phyloP scores from a whole-genome alignment of 2,888 invertebrate species.

The Eumacrocentrus americanus region DNA sequence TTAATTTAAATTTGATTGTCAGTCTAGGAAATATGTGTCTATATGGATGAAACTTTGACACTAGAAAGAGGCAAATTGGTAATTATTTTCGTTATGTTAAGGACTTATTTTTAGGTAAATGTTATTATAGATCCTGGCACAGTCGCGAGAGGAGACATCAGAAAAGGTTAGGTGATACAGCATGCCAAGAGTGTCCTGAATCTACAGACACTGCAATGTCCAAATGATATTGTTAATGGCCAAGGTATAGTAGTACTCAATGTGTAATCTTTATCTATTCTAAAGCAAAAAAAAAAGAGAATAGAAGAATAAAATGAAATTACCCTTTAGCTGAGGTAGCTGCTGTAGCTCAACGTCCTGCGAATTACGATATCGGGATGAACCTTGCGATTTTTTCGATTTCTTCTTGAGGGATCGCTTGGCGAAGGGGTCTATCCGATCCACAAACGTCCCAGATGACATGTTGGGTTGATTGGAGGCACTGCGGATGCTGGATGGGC shows the following conservation, averaged over 20 bases:
- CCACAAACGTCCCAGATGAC: conserved; percentile 89
- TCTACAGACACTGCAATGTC: conserved; percentile 5
- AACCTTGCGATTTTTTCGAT: conserved; percentile 98
- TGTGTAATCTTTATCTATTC: background rate
- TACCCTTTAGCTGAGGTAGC: conserved; percentile 97
- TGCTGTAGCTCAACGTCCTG: conserved; percentile 97
- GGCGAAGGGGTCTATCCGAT: conserved; percentile 99
- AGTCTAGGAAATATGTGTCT: too few relatives aligned
- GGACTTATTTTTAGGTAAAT: conserved; percentile 19
- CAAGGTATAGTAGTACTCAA: too few relatives aligned
- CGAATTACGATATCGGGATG: conserved; percentile 97
- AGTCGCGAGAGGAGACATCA: background rate
- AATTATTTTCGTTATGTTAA: conserved; percentile 10
- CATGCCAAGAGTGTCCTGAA: conserved; percentile 22
- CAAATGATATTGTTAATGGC: conserved; percentile 13
- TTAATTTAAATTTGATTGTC: too few relatives aligned
- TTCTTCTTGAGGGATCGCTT: conserved; percentile 98
- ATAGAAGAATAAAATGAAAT: background rate
- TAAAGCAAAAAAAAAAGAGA: background rate
- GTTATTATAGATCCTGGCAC: conserved; percentile 23
- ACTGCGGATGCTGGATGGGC: conserved; percentile 35
- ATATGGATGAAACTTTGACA: background rate
- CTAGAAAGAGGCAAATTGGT: background rate
- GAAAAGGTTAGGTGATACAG: conserved; percentile 16
- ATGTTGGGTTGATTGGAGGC: conserved; percentile 50